Conservation (phyloP, 2,797 vertebrate genomes). For the Trachurus trachurus region DNA sequence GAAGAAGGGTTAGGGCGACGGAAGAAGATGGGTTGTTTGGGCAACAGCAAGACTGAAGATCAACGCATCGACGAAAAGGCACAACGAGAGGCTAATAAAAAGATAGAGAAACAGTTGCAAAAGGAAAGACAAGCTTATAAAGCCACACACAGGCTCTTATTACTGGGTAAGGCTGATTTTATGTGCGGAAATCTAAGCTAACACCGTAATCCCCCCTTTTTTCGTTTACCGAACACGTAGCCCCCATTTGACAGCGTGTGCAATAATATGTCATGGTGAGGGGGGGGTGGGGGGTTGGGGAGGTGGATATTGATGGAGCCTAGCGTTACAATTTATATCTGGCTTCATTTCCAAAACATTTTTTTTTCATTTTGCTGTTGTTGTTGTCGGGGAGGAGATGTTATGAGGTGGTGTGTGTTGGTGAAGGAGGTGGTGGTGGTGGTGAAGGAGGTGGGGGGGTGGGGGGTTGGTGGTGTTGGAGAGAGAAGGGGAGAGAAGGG, state of each 20-base stretch:
- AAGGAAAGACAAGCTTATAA: constrained; percentile 97
- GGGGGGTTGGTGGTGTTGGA: no score
- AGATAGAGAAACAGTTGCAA: constrained; percentile 97
- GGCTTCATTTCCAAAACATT: constrained; percentile 49
- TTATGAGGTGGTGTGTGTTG: no score
- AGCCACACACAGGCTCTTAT: constrained; percentile 95
- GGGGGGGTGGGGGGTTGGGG: no score
- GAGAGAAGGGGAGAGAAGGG: no score
- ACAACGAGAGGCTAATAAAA: constrained; percentile 98
- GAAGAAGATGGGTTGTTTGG: constrained; percentile 96
- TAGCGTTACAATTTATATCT: constrained; percentile 60
- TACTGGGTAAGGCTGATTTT: constrained; percentile 91
- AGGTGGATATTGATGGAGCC: constrained; percentile 75
- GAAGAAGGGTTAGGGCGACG: constrained; percentile 82
- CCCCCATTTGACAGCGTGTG: constrained; percentile 84
- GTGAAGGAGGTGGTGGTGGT: no score
- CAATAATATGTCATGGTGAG: constrained; percentile 81
- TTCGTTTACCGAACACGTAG: constrained; percentile 80
- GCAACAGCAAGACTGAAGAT: constrained; percentile 98
- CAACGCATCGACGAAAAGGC: constrained; percentile 98
- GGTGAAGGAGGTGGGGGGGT: no score
- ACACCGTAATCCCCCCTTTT: constrained; percentile 55
- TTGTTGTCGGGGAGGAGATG: no score
- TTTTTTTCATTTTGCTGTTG: neutral
- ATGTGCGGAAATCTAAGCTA: constrained; percentile 66